These are phyloP conservation scores for Gymnothorax javanicus DNA, from an alignment of 2,797 vertebrate genomes.

Conservation along the genomic window DNA sequence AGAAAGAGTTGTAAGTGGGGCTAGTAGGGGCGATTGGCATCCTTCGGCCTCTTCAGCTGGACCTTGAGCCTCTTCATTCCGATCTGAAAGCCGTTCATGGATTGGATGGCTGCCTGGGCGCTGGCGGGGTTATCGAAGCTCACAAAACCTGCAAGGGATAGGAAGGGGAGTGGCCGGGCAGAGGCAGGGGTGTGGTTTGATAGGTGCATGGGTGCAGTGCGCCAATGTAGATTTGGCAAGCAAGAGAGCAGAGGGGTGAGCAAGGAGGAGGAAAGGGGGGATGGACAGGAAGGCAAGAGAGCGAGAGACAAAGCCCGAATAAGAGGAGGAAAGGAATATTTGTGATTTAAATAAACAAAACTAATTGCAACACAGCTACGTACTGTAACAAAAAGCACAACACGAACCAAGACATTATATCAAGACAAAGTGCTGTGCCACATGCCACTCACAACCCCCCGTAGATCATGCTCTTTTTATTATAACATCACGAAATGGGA, in stretches of 20 bases:
- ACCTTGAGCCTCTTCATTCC: slow-evolving; percentile 99
- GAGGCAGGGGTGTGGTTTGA: not conserved
- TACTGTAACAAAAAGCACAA: not conserved
- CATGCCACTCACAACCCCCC: not conserved
- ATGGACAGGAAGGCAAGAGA: slow-evolving; percentile 24
- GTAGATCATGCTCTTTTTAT: not conserved
- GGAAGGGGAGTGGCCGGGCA: not conserved
- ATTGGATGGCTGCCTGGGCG: slow-evolving; percentile 98
- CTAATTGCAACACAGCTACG: not conserved
- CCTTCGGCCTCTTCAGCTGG: slow-evolving; percentile 98
- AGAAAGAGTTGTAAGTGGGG: slow-evolving; percentile 50
- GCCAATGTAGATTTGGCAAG: slow-evolving; percentile 29
- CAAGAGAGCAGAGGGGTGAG: slow-evolving; percentile 32
- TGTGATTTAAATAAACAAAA: not conserved
- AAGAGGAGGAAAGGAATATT: slow-evolving; percentile 15
- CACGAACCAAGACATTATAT: not conserved
- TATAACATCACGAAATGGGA: not conserved
- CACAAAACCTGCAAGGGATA: slow-evolving; percentile 85
- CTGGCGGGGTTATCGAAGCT: slow-evolving; percentile 99
- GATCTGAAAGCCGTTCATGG: slow-evolving; percentile 99
- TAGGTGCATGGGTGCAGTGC: slow-evolving; percentile 20
- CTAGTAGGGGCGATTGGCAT: slow-evolving; percentile 98
- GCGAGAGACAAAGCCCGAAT: not conserved
- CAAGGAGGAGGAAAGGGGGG: not conserved
- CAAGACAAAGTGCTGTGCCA: not conserved